Evolutionary conservation across 2,797 vertebrate genomes (phyloP).

Genomic region (Anas bernieri): DNA sequence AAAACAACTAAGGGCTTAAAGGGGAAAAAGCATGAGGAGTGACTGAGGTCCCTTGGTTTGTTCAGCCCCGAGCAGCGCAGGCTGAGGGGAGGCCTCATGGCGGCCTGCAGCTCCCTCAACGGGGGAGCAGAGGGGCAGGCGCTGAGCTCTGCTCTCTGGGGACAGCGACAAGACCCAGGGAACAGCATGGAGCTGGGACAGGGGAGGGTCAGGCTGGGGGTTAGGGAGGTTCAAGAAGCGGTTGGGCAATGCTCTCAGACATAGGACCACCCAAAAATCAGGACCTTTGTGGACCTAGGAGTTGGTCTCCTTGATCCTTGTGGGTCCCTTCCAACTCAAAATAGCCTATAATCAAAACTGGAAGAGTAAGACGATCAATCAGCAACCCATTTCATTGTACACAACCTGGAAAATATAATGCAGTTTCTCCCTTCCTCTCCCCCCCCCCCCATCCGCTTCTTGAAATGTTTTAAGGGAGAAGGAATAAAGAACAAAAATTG

Average conservation of each 20-base stretch:
- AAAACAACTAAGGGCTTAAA: too few species aligned
- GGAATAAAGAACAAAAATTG: neutral
- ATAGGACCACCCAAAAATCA: too few species aligned
- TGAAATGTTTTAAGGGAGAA: neutral
- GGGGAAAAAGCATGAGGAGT: neutral
- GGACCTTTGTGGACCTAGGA: neutral
- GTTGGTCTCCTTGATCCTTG: neutral
- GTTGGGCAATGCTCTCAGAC: neutral
- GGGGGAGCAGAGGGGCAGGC: neutral
- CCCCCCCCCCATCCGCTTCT: neutral
- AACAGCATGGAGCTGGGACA: neutral
- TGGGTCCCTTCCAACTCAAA: neutral
- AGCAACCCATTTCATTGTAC: neutral
- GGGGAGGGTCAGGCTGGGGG: neutral
- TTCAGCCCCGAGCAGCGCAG: neutral
- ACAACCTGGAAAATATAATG: neutral
- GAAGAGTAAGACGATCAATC: neutral
- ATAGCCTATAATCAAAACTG: too few species aligned
- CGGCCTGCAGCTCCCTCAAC: neutral
- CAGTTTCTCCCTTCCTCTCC: neutral
- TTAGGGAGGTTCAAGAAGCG: neutral
- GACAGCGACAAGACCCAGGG: neutral
- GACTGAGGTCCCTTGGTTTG: neutral
- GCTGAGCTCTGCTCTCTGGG: neutral
- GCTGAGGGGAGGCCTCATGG: neutral